These are phyloP conservation scores for Diloba caeruleocephala DNA, from an alignment of 2,888 invertebrate species.

Conservation along the genomic window DNA sequence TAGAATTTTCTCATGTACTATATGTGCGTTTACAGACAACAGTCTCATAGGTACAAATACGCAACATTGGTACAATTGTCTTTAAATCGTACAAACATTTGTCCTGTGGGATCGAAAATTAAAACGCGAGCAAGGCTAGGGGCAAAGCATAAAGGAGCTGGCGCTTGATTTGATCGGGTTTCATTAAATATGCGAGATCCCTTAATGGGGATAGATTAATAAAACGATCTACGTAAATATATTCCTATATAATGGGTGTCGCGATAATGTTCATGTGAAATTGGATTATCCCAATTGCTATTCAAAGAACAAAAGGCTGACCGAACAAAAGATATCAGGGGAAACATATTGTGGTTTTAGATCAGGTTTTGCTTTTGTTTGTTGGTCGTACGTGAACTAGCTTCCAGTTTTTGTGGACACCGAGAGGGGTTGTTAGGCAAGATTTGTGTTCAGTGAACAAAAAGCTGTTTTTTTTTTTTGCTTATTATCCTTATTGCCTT, in stretches of 20 bases:
- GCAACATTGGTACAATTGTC: too few species aligned
- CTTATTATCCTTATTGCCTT: constrained; percentile 58
- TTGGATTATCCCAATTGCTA: constrained; percentile 59
- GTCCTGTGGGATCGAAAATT: too few species aligned
- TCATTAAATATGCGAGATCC: neutral
- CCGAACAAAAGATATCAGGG: constrained; percentile 64
- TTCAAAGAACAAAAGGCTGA: constrained; percentile 59
- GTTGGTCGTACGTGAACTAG: constrained; percentile 53
- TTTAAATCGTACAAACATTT: too few species aligned
- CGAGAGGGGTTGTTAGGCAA: constrained; percentile 56
- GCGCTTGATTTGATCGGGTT: too few species aligned
- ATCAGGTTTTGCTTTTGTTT: constrained; percentile 65
- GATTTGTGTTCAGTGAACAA: constrained; percentile 67
- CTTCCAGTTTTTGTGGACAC: constrained; percentile 61
- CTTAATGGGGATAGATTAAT: constrained; percentile 16
- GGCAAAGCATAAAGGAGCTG: too few species aligned
- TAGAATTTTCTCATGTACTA: too few species aligned
- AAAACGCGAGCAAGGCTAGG: too few species aligned
- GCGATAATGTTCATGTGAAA: constrained; percentile 54
- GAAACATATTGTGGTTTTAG: constrained; percentile 65
- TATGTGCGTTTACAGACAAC: too few species aligned
- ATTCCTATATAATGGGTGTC: constrained; percentile 23
- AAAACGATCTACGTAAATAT: constrained; percentile 24
- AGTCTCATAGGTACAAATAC: too few species aligned
- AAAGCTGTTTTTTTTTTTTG: constrained; percentile 54